Conservation (phyloP, 1,140 invertebrate genomes). For the Drosophila nannoptera region DNA sequence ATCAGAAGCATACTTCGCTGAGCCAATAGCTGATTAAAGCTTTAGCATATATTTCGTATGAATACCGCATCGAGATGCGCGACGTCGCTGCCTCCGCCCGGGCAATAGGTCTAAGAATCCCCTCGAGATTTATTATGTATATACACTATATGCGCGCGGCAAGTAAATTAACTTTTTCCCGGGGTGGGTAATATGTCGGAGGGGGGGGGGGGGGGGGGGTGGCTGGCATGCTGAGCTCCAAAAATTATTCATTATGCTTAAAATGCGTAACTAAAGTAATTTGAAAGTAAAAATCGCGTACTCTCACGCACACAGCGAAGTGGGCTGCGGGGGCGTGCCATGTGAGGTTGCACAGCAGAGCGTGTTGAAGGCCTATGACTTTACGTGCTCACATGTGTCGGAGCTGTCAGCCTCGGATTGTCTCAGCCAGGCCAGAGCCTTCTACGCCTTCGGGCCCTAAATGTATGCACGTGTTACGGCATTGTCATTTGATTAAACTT, state of each 20-base stretch:
- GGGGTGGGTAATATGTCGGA: conserved; percentile 31
- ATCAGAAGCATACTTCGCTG: conserved; percentile 14
- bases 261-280: conserved; percentile 75
- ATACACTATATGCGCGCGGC: conserved; percentile 6
- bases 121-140: conserved; percentile 22
- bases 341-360: neutral
- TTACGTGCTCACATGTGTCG: conserved; percentile 60
- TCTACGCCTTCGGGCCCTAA: conserved; percentile 34
- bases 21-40: neutral
- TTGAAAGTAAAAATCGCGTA: conserved; percentile 61
- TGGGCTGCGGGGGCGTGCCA: neutral
- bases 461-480: conserved; percentile 70
- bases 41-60: neutral
- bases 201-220: too few species aligned
- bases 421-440: conserved; percentile 14
- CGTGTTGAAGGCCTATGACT: conserved; percentile 7
- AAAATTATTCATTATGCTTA: conserved; percentile 67
- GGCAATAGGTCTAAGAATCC: conserved; percentile 45
- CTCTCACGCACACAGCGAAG: conserved; percentile 24
- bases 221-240: conserved; percentile 15
- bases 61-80: neutral
- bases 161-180: conserved; percentile 46
- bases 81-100: conserved; percentile 1
- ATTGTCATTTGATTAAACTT: conserved; percentile 76
- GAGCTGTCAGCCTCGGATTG: conserved; percentile 24